Evolutionary conservation across 2,888 invertebrate species (phyloP).

Genomic region (Microplitis deprimator): DNA sequence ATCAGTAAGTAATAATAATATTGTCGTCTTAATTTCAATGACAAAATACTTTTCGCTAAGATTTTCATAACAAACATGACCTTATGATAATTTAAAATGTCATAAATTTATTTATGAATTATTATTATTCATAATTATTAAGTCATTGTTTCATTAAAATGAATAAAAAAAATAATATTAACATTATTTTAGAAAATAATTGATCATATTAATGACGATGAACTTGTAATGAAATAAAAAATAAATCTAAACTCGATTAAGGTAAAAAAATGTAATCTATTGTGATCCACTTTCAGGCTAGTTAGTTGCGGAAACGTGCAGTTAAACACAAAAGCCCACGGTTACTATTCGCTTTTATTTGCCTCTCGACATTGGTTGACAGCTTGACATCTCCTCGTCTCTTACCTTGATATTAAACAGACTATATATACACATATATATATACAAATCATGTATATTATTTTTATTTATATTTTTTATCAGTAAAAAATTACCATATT

Average conservation of each 20-base stretch:
- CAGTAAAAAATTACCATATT: background rate
- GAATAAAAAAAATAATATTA: background rate
- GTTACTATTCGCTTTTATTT: slow-evolving; percentile 27
- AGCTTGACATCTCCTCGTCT: slow-evolving; percentile 29
- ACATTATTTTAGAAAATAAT: background rate
- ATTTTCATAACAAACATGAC: background rate
- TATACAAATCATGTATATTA: background rate
- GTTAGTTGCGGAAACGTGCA: slow-evolving; percentile 41
- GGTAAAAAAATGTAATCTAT: slow-evolving; percentile 23
- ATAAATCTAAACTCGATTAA: slow-evolving; percentile 12
- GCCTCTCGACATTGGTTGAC: slow-evolving; percentile 32
- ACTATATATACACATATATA: background rate
- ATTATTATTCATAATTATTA: too few relatives aligned
- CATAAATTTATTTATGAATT: background rate
- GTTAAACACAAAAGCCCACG: slow-evolving; percentile 40
- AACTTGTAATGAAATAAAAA: background rate
- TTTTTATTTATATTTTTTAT: background rate
- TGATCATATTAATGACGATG: background rate
- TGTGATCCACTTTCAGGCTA: slow-evolving; percentile 35
- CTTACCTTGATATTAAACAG: slow-evolving; percentile 37
- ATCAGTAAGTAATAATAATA: background rate
- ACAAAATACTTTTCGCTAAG: background rate
- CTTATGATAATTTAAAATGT: background rate
- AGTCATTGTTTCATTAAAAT: background rate
- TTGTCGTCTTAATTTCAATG: background rate